Percentiles rank a stretch among this genome's conserved stretches.
These are phyloP conservation scores for Melanotaenia duboulayi DNA, from an alignment of 2,113 vertebrate genomes.

Conservation along the genomic window DNA sequence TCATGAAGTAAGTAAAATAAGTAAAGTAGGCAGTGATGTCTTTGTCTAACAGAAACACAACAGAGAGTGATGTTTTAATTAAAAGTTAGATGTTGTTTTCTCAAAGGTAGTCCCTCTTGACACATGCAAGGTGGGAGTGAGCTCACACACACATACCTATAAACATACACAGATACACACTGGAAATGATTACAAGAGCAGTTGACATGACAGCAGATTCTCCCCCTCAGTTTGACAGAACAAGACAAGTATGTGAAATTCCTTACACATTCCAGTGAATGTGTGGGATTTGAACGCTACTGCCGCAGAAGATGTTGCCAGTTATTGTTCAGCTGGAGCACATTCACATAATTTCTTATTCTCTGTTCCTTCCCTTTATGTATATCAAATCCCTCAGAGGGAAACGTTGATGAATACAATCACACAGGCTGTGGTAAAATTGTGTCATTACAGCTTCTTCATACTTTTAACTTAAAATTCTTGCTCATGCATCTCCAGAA, in stretches of 20 bases:
- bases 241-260: conserved; percentile 43
- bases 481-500: conserved; percentile 17
- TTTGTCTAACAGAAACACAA: conserved; percentile 27
- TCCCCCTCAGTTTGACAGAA: conserved; percentile 51
- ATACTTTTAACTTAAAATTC: conserved; percentile 34
- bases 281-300: conserved; percentile 26
- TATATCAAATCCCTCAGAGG: conserved; percentile 28
- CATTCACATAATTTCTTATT: conserved; percentile 18
- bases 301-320: conserved; percentile 8
- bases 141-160: conserved; percentile 3
- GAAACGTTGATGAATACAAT: conserved; percentile 31
- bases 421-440: conserved; percentile 11
- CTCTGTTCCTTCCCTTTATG: conserved; percentile 8
- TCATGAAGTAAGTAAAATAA: conserved; percentile 1
- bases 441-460: conserved; percentile 23
- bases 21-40: conserved; percentile 37
- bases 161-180: background rate
- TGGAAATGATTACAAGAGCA: conserved; percentile 42
- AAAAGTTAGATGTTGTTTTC: conserved; percentile 50
- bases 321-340: conserved; percentile 18
- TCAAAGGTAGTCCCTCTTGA: conserved; percentile 32
- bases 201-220: conserved; percentile 46
- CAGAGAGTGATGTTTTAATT: conserved; percentile 60
- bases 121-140: conserved; percentile 24
- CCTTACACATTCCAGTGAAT: conserved; percentile 30